phyloP scores from a whole-genome alignment of 2,113 vertebrate species.

The Cettia cetti region DNA sequence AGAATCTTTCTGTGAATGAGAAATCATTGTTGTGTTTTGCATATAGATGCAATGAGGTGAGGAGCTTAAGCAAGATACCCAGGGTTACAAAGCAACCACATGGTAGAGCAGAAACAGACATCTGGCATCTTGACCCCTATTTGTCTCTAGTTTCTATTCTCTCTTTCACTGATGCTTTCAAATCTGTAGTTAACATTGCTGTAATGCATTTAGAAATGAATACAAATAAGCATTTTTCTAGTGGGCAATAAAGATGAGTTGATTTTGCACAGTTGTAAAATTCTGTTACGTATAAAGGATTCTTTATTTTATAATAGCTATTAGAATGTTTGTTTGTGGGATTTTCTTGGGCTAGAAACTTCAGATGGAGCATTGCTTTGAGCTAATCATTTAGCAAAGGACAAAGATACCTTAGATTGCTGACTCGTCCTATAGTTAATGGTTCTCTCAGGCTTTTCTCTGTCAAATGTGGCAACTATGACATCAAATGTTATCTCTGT shows the following conservation, averaged over 20 bases:
- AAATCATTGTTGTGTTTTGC: background rate
- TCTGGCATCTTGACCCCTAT: background rate
- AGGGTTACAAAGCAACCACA: background rate
- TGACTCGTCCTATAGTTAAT: constrained; percentile 57
- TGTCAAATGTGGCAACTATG: constrained; percentile 62
- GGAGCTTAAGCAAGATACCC: background rate
- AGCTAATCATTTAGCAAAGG: constrained; percentile 68
- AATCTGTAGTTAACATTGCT: background rate
- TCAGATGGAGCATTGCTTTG: constrained; percentile 45
- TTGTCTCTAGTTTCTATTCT: background rate
- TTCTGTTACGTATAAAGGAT: constrained; percentile 10
- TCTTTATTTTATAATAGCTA: constrained; percentile 63
- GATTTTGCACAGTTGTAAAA: constrained; percentile 49
- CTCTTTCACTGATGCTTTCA: background rate
- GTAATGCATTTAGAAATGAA: constrained; percentile 1
- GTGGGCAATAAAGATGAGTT: constrained; percentile 48
- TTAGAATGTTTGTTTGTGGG: constrained; percentile 57
- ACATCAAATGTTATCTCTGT: constrained; percentile 65
- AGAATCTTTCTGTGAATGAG: background rate
- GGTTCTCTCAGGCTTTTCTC: constrained; percentile 66
- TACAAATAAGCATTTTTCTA: background rate
- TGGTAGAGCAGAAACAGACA: background rate
- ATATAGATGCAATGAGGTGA: background rate
- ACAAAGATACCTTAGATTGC: constrained; percentile 65
- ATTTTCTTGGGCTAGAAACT: constrained; percentile 35